Evolutionary conservation across 2,113 vertebrate species (phyloP).

Genomic region (Trogon melanurus): DNA sequence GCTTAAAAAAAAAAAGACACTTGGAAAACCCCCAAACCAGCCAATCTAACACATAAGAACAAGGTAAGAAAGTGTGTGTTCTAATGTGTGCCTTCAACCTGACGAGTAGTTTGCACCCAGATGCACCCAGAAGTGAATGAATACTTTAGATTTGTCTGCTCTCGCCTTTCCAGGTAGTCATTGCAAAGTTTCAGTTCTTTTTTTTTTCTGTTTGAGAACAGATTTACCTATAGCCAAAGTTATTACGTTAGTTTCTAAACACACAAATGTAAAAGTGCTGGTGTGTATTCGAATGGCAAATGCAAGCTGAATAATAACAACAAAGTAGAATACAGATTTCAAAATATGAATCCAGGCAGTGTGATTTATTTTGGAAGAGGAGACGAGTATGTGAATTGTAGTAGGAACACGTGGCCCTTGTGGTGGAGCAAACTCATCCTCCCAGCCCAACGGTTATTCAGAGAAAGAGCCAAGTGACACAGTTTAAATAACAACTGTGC

Average conservation of each 20-base stretch:
- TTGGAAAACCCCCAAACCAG: background rate
- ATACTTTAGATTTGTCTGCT: background rate
- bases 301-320: background rate
- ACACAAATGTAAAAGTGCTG: accelerated
- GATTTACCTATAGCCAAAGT: background rate
- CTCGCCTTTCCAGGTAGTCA: background rate
- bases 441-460: background rate
- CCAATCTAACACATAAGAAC: background rate
- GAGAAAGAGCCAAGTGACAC: background rate
- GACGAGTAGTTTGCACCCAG: background rate
- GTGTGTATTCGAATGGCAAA: background rate
- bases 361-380: slow-evolving; percentile 21
- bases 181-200: background rate
- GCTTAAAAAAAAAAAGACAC: background rate
- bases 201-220: background rate
- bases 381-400: background rate
- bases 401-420: background rate
- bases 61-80: background rate
- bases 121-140: background rate
- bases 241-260: background rate
- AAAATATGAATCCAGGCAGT: background rate
- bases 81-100: background rate
- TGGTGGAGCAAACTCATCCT: background rate
- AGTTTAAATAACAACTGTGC: background rate
- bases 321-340: background rate